These are phyloP conservation scores for Halichoerus grypus DNA, from an alignment of 2,113 vertebrate genomes.

Conservation along the genomic window DNA sequence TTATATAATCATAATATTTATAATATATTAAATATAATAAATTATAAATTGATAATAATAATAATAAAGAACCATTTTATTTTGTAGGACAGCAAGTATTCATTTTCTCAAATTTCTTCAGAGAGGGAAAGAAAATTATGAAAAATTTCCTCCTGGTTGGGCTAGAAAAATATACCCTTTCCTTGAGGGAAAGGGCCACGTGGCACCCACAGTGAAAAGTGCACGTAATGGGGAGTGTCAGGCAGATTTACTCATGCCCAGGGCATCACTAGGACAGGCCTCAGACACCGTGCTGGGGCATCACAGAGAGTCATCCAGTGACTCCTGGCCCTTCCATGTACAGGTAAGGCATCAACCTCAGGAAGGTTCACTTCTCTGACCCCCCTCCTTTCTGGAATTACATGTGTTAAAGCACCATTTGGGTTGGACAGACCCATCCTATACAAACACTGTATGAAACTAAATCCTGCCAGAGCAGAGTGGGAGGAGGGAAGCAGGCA, in stretches of 20 bases:
- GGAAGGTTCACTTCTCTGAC: not conserved
- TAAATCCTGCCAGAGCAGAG: too few relatives aligned
- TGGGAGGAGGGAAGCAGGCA: not conserved
- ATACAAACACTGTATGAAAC: not conserved
- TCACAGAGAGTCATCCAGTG: not conserved
- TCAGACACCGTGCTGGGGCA: not conserved
- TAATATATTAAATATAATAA: not conserved
- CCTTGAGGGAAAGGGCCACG: not conserved
- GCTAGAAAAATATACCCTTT: not conserved
- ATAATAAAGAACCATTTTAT: not conserved
- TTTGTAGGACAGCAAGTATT: not conserved
- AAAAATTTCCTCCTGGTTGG: not conserved
- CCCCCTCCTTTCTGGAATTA: not conserved
- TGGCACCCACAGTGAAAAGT: not conserved
- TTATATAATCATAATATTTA: not conserved
- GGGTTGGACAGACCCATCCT: not conserved
- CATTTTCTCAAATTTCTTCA: slow-evolving; percentile 26
- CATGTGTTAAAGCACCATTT: not conserved
- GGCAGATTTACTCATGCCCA: not conserved
- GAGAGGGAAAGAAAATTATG: not conserved
- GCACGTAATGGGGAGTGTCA: not conserved
- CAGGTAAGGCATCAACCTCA: not conserved
- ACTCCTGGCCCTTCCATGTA: not conserved
- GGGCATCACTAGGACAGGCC: not conserved
- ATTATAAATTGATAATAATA: not conserved